Conservation (phyloP, 2,113 vertebrate genomes). For the Panurus biarmicus region DNA sequence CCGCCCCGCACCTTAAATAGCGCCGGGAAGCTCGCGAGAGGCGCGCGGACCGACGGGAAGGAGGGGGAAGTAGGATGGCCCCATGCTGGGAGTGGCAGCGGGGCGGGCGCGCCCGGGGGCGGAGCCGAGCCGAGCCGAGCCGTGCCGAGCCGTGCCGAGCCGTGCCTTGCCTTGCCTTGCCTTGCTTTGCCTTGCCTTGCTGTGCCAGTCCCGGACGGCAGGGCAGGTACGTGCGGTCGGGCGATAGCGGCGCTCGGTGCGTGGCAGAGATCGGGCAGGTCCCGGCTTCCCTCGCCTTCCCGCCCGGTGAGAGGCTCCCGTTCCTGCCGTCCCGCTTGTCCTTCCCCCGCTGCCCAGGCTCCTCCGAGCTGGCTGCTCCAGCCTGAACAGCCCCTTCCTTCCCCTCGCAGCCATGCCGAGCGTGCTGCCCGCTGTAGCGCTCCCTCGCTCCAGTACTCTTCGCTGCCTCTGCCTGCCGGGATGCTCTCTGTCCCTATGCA, state of each 20-base stretch:
- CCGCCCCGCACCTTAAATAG: not conserved
- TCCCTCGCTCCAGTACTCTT: not conserved
- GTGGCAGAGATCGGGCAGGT: not conserved
- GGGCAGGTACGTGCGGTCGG: not conserved
- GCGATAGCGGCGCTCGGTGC: not conserved
- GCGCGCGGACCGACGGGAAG: not conserved
- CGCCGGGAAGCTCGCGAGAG: not conserved
- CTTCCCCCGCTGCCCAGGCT: not conserved
- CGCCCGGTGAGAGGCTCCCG: not conserved
- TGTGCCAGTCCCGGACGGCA: not conserved
- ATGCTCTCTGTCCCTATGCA: accelerated
- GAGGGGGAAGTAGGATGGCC: not conserved
- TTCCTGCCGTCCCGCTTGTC: not conserved
- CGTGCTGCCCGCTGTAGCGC: not conserved
- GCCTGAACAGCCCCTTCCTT: no score
- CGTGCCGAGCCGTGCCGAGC: accelerated
- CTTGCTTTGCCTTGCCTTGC: not conserved
- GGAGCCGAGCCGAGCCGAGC: not conserved
- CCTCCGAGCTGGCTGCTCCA: not conserved
- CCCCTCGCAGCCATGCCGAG: not conserved
- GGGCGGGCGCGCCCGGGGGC: not conserved
- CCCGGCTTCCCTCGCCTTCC: not conserved
- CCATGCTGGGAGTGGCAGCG: not conserved
- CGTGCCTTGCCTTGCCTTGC: not conserved
- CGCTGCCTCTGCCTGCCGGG: not conserved